phyloP scores from a whole-genome alignment of 2,113 vertebrate genomes.

The Dicentrarchus labrax region DNA sequence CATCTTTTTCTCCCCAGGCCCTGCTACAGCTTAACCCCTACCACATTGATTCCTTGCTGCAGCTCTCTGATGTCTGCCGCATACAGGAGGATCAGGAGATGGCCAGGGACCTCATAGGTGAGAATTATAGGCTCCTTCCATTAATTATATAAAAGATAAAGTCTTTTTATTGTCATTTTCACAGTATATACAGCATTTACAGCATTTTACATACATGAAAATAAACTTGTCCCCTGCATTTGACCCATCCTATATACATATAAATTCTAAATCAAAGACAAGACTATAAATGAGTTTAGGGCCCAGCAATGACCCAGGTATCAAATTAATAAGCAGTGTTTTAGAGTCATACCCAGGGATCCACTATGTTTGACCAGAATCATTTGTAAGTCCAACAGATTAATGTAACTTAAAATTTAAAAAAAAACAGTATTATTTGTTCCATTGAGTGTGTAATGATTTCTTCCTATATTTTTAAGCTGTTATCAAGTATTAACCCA shows the following conservation, averaged over 20 bases:
- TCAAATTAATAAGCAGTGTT: background rate
- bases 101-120: conserved; percentile 96
- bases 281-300: background rate
- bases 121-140: conserved; percentile 48
- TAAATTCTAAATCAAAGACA: background rate
- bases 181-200: no score
- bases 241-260: no score
- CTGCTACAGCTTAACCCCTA: conserved; percentile 94
- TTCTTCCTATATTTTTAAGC: background rate
- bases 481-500: background rate
- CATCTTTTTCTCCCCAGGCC: conserved; percentile 79
- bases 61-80: conserved; percentile 95
- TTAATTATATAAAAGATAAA: background rate
- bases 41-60: conserved; percentile 95
- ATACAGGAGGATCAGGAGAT: conserved; percentile 98
- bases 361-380: background rate
- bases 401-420: background rate
- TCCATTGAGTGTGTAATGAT: background rate
- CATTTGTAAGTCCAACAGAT: background rate
- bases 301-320: background rate
- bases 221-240: no score
- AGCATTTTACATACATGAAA: no score
- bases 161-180: no score
- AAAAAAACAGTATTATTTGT: background rate
- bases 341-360: background rate